A percentile compares a stretch with the other conserved stretches of the same genome.
These are phyloP conservation scores for Hydraecia micacea DNA, from an alignment of 2,888 invertebrate genomes.

Conservation along the genomic window DNA sequence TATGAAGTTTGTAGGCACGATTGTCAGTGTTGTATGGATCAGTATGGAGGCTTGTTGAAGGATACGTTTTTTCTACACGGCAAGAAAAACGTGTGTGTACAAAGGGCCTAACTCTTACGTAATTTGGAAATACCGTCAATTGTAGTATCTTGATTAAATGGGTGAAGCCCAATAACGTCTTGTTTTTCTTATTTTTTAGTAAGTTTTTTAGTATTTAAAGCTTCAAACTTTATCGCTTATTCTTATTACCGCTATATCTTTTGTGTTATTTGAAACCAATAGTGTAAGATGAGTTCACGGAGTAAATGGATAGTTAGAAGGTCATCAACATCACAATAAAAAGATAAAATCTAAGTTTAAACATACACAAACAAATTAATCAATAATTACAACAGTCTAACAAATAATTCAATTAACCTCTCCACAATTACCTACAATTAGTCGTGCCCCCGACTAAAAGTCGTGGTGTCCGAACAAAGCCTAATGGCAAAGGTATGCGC, in stretches of 20 bases:
- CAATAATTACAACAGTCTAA: neutral
- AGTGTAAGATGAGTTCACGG: neutral
- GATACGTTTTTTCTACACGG: too few species aligned
- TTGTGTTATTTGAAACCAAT: neutral
- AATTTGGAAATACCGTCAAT: too few species aligned
- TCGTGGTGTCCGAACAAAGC: conserved; percentile 22
- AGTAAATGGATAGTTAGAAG: too few species aligned
- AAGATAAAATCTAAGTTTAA: neutral
- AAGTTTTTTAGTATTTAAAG: too few species aligned
- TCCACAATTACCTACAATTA: neutral
- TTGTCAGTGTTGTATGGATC: too few species aligned
- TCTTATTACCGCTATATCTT: neutral
- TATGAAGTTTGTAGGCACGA: too few species aligned
- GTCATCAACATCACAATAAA: neutral
- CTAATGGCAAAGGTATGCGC: conserved; percentile 35
- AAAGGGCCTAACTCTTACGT: too few species aligned
- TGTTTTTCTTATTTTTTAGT: neutral
- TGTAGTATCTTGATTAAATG: neutral
- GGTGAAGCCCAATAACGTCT: neutral
- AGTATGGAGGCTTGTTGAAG: too few species aligned
- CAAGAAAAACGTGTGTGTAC: too few species aligned
- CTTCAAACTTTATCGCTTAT: neutral
- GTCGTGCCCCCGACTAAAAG: conserved; percentile 8
- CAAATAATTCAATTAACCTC: neutral
- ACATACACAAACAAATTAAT: neutral